Base-by-base conservation (phyloP, 2,888 invertebrate species). In the Priocnemis perturbator region DNA sequence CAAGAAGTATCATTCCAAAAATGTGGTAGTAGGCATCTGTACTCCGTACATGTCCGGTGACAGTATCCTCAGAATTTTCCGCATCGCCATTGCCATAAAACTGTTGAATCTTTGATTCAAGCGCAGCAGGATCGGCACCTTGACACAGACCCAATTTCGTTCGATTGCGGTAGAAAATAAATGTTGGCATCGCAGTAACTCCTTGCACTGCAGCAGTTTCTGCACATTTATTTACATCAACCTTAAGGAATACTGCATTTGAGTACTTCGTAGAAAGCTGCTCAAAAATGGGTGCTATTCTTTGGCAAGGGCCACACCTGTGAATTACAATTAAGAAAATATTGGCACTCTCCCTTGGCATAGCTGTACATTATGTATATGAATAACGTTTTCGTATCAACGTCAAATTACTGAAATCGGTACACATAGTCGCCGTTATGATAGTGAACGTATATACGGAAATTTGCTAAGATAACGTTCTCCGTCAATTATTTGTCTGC, bases 171-270 rank as follows among this genome's bases (percentile, higher is more conserved):
- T 96, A 98, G 87, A 99, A 97, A 79, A 98, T 93, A 87, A 99
- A 99, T 0, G 99, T 99, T 23, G 99, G 99, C 98, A 99, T 98
- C 0, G 98, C 97, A 66, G 94, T 94, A 50, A 99, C 96, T 64
- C 96, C 96, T 87, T 98, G 96, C 15, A 93, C 91, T 26, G 94
- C 93, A 1, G 98, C 97, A 11, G 96, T 96, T 81, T 96, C 97
- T 80, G 94, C 94, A 83, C 97, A 98, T 89, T 94, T 93, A 86
- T 99, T 98, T 19, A 99, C 98, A 89, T 98, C 98, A 9, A 99
- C 96, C 90, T 98, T 97, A 17, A 98, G 90, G 86, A 99, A 99
- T 17, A 97, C 93, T 15, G 97, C 98, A 80, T 94, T 93, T 0
- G 96, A 93, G 89, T 96, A 99, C 89, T 96, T 96, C 9, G 91